phyloP scores from a whole-genome alignment of 2,113 vertebrate species.

The Istiophorus platypterus region DNA sequence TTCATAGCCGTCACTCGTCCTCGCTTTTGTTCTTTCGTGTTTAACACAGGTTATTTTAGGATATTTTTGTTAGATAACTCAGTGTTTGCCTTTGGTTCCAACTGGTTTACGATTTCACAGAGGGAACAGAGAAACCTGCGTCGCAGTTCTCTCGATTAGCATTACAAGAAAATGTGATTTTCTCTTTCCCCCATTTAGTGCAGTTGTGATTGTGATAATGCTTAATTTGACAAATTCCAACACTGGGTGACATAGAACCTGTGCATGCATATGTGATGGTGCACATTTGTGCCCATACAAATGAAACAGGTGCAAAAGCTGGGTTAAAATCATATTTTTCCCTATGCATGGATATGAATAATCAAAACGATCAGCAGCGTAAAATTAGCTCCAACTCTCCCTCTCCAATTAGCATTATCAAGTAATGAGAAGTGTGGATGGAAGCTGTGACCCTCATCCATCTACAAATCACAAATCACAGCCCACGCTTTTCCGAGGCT shows the following conservation, averaged over 20 bases:
- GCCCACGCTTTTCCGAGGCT: conserved; percentile 24
- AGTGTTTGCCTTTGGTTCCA: conserved; percentile 1
- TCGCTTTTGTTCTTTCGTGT: not conserved
- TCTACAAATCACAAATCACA: conserved; percentile 59
- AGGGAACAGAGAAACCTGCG: not conserved
- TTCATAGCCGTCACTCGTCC: not conserved
- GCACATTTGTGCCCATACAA: not conserved
- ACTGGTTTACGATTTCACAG: not conserved
- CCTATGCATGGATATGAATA: conserved; percentile 42
- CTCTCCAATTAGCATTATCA: conserved; percentile 69
- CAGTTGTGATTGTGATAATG: not conserved
- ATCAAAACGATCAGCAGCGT: conserved; percentile 40
- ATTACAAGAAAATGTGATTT: not conserved
- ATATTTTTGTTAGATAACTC: not conserved
- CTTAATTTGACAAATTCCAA: conserved; percentile 9
- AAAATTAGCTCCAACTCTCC: conserved; percentile 14
- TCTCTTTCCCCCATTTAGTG: not conserved
- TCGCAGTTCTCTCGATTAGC: conserved; percentile 6
- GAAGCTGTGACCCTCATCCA: conserved; percentile 48
- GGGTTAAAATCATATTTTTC: not conserved
- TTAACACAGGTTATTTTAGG: conserved; percentile 20
- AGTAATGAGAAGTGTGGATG: conserved; percentile 67
- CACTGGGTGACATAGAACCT: not conserved
- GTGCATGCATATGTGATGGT: not conserved
- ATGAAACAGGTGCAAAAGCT: not conserved